Conservation (phyloP, 2,113 vertebrate species). For the Pseudorhombus dupliciocellatus region DNA sequence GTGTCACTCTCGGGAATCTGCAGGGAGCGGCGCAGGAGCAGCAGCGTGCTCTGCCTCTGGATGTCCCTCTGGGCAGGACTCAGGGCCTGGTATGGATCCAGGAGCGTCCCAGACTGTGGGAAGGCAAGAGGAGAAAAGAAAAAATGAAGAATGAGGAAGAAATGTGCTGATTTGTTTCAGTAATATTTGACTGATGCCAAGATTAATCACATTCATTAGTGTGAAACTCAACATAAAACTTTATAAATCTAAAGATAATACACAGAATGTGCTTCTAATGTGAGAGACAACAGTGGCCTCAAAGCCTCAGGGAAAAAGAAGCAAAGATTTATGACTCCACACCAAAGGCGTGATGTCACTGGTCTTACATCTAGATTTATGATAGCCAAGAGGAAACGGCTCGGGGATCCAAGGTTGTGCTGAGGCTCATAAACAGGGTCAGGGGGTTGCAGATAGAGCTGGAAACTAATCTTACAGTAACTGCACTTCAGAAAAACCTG, state of each 20-base stretch:
- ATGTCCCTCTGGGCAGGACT: slow-evolving; percentile 85
- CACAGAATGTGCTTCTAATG: not conserved
- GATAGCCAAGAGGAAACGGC: not conserved
- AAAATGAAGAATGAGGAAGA: not conserved
- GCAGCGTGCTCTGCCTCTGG: slow-evolving; percentile 91
- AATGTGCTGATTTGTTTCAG: too few species aligned
- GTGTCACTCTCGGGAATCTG: slow-evolving; percentile 93
- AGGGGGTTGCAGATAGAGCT: not conserved
- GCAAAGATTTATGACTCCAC: slow-evolving; percentile 10
- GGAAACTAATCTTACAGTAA: slow-evolving; percentile 3
- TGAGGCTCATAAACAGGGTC: not conserved
- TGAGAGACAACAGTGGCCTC: not conserved
- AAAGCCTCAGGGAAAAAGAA: not conserved
- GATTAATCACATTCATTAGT: not conserved
- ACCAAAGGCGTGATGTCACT: not conserved
- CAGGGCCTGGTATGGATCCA: slow-evolving; percentile 84
- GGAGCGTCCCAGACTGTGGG: slow-evolving; percentile 57
- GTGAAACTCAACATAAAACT: not conserved
- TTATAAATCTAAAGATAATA: too few species aligned
- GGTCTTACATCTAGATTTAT: not conserved
- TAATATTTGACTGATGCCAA: not conserved
- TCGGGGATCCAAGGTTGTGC: not conserved
- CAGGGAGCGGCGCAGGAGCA: slow-evolving; percentile 87
- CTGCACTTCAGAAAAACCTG: not conserved
- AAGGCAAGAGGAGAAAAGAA: not conserved